Evolutionary conservation across 2,888 invertebrate genomes (phyloP).

Genomic region (Julus scanicus): DNA sequence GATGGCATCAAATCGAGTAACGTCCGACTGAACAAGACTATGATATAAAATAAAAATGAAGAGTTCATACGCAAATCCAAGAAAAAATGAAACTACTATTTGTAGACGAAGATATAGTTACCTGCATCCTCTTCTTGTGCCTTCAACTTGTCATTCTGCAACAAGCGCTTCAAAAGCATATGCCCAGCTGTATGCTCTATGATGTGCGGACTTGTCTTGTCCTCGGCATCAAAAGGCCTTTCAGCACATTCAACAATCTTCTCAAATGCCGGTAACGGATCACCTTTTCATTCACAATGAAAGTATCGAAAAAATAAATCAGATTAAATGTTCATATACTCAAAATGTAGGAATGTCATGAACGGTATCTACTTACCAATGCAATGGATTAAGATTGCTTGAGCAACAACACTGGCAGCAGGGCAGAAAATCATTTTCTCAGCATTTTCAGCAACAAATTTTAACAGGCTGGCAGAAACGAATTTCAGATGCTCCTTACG

Average conservation of each 20-base stretch:
- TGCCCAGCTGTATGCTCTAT: slow-evolving; percentile 51
- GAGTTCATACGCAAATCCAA: neutral
- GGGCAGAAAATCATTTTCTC: slow-evolving; percentile 31
- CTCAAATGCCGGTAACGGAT: neutral
- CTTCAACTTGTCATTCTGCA: slow-evolving; percentile 49
- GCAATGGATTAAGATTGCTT: slow-evolving; percentile 23
- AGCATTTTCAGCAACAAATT: slow-evolving; percentile 32
- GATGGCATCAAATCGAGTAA: slow-evolving; percentile 11
- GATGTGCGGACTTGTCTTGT: slow-evolving; percentile 41
- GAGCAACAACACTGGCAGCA: slow-evolving; percentile 30
- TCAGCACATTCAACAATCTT: slow-evolving; percentile 43
- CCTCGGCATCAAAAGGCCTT: slow-evolving; percentile 21
- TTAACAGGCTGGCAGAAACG: slow-evolving; percentile 1
- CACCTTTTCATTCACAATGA: neutral
- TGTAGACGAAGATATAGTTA: neutral
- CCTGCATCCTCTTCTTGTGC: slow-evolving; percentile 17
- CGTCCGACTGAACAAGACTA: slow-evolving; percentile 43
- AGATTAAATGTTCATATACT: neutral
- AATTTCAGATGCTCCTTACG: slow-evolving; percentile 47
- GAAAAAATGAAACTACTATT: neutral
- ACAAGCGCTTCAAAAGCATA: slow-evolving; percentile 40
- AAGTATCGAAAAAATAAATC: neutral
- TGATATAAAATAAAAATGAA: neutral
- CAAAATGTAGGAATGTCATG: neutral
- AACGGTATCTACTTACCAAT: slow-evolving; percentile 22